Percentiles rank a stretch among this genome's conserved stretches.
Evolutionary conservation across 2,797 vertebrate species (phyloP).

Genomic region (Chloroceryle amazona): DNA sequence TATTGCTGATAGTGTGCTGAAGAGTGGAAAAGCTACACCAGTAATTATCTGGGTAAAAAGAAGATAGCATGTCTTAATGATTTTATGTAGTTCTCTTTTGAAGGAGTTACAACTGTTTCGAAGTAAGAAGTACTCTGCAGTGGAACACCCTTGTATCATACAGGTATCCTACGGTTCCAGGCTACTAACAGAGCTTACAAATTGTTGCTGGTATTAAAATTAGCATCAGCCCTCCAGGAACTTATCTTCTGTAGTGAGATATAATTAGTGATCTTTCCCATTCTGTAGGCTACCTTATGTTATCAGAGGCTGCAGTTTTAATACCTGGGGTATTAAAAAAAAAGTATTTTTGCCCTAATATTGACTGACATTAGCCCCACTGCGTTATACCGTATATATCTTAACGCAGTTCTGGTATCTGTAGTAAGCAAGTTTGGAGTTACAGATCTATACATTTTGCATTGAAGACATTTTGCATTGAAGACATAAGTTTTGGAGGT

Average conservation of each 20-base stretch:
- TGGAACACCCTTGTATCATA: not conserved
- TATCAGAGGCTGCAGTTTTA: not conserved
- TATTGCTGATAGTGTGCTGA: not conserved
- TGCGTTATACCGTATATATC: fast-evolving
- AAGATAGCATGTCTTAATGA: not conserved
- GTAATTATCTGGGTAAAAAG: not conserved
- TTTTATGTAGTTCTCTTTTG: not conserved
- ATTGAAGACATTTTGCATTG: not conserved
- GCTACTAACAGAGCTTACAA: not conserved
- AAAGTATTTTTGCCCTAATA: fast-evolving
- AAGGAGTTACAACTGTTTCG: not conserved
- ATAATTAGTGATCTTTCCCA: not conserved
- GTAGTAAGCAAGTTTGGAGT: not conserved
- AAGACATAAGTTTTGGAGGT: not conserved
- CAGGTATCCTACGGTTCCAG: not conserved
- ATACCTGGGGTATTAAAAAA: not conserved
- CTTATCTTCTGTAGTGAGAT: not conserved
- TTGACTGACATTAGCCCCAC: not conserved
- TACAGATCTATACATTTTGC: not conserved
- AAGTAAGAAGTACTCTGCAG: not conserved
- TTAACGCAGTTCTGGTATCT: not conserved
- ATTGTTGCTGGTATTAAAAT: not conserved
- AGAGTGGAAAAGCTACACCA: not conserved
- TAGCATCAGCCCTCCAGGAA: not conserved
- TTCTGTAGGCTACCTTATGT: not conserved